These are phyloP conservation scores for Miltochrista miniata DNA, from an alignment of 2,888 invertebrate species.

Conservation along the genomic window DNA sequence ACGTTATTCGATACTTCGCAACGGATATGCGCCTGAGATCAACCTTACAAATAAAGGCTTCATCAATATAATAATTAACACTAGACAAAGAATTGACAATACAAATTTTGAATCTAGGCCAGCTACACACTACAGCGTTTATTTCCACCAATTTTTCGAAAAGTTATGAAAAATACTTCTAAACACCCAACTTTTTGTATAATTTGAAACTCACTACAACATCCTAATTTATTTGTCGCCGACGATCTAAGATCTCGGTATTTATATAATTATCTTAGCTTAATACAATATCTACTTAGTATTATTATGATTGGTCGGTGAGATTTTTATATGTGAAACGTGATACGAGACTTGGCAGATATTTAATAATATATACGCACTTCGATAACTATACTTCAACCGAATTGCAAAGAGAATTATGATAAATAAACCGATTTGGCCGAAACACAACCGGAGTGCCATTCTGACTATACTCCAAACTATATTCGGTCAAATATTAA, in stretches of 20 bases:
- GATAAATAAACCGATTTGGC: no score
- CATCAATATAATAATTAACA: slow-evolving; percentile 12
- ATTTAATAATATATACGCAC: not conserved
- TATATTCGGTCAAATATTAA: no score
- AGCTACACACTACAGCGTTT: slow-evolving; percentile 27
- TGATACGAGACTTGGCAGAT: slow-evolving; percentile 32
- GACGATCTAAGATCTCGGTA: slow-evolving; percentile 21
- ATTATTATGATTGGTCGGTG: slow-evolving; percentile 35
- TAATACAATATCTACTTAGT: slow-evolving; percentile 25
- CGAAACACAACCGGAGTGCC: no score
- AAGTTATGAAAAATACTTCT: slow-evolving; percentile 34
- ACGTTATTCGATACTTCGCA: no score
- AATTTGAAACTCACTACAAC: slow-evolving; percentile 33
- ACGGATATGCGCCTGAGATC: not conserved
- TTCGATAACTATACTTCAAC: no score
- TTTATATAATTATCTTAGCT: slow-evolving; percentile 21
- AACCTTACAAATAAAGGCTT: not conserved
- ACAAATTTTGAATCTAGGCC: slow-evolving; percentile 31
- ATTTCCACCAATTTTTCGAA: slow-evolving; percentile 23
- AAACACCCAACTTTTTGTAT: slow-evolving; percentile 21
- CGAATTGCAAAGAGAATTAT: no score
- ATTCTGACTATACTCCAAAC: no score
- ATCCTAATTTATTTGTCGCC: slow-evolving; percentile 24
- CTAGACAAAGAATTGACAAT: slow-evolving; percentile 32
- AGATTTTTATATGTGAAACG: slow-evolving; percentile 26